These are phyloP conservation scores for Procambarus virginalis DNA, from an alignment of 1,140 invertebrate genomes.

Conservation along the genomic window DNA sequence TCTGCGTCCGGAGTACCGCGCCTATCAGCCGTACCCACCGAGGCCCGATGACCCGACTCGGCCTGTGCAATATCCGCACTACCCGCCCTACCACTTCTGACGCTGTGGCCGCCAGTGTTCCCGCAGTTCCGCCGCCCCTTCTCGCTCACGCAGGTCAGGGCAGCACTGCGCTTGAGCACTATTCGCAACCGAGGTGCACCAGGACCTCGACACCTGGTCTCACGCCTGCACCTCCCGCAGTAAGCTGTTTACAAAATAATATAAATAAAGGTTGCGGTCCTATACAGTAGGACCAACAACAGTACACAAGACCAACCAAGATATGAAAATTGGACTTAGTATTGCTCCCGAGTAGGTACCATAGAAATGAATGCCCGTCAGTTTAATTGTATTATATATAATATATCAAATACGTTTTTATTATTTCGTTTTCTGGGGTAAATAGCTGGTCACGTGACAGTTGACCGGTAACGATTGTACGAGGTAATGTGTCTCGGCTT, in stretches of 20 bases:
- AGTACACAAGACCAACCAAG: background rate
- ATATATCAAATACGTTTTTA: background rate
- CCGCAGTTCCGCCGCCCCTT: constrained; percentile 62
- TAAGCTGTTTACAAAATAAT: background rate
- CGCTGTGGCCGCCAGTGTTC: constrained; percentile 71
- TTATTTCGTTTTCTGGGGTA: background rate
- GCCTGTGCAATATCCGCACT: constrained; percentile 69
- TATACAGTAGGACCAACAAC: background rate
- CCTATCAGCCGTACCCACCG: constrained; percentile 63
- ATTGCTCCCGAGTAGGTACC: background rate
- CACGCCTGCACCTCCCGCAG: background rate
- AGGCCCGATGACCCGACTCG: constrained; percentile 62
- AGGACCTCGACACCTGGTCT: background rate
- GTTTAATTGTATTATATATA: constrained; percentile 14
- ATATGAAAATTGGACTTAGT: background rate
- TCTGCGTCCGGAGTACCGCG: constrained; percentile 68
- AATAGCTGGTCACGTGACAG: background rate
- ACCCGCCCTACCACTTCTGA: constrained; percentile 71
- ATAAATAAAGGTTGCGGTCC: background rate
- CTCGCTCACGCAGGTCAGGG: constrained; percentile 31
- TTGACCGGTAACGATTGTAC: background rate
- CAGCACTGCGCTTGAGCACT: constrained; percentile 46
- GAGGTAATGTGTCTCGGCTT: constrained; percentile 27
- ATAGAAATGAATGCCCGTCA: constrained; percentile 12
- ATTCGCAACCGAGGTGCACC: background rate